These are phyloP conservation scores for Kryptolebias marmoratus DNA, from an alignment of 2,113 vertebrate genomes.

Conservation along the genomic window DNA sequence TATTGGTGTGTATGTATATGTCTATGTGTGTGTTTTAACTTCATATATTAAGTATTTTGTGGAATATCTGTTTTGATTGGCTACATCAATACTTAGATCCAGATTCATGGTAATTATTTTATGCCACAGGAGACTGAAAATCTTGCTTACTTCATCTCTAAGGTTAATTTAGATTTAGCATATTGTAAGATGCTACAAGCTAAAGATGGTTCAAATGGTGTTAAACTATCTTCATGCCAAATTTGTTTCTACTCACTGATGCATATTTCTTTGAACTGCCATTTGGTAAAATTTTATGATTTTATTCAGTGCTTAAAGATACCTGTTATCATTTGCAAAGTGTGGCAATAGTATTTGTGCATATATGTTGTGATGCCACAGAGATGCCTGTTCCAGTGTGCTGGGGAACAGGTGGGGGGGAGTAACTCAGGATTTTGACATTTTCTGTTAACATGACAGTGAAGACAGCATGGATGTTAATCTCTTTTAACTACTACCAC, in stretches of 20 bases:
- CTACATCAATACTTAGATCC: constrained; percentile 46
- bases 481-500: constrained; percentile 75
- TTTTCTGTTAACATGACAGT: constrained; percentile 74
- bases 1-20: too few relatives aligned
- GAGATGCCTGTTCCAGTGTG: constrained; percentile 60
- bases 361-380: constrained; percentile 51
- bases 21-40: constrained; percentile 7
- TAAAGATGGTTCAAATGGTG: constrained; percentile 4
- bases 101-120: constrained; percentile 41
- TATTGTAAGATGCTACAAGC: constrained; percentile 13
- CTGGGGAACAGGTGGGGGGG: constrained; percentile 50
- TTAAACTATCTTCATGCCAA: constrained; percentile 3
- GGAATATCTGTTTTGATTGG: constrained; percentile 56
- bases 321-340: constrained; percentile 2
- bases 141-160: constrained; percentile 45
- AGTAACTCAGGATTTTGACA: constrained; percentile 69
- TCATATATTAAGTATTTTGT: constrained; percentile 32
- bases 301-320: constrained; percentile 12
- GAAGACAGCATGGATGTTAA: constrained; percentile 78
- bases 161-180: constrained; percentile 41
- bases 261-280: neutral
- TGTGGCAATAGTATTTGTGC: constrained; percentile 5
- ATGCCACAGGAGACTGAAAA: constrained; percentile 30
- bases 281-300: constrained; percentile 26
- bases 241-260: constrained; percentile 16